Base-by-base conservation (phyloP, 2,797 vertebrate genomes). In the Okamejei kenojei region DNA sequence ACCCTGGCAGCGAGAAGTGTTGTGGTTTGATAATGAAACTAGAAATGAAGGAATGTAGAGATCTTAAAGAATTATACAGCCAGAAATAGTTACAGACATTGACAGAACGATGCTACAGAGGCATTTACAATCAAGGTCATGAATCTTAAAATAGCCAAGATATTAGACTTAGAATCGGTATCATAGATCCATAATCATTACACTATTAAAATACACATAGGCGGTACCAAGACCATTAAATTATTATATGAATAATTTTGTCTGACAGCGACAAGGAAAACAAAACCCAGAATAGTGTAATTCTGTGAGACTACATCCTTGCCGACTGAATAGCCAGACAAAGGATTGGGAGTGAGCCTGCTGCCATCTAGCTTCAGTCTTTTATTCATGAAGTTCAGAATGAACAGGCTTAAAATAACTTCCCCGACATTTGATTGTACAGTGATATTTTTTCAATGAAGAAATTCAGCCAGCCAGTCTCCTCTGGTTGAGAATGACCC, bases 291-390 rank as follows among this genome's bases (percentile, higher is more conserved):
- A 90, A 90, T 29, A 5, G 17, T 13, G 23, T 45, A 35, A 73
- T 26, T 74, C 21, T 91, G 35, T 73, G 21, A 68, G 58, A 90
- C 19, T 38, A 11, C 19, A 26, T 86, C 61, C 84, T 32, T 17
- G n/a, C 17, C 0, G 4, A 15, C 2, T 58, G 38, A n/a, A 13
- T 4, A 58, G 4, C 15, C 7, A 58, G 17, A 35, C n/a, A 21
- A 9, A 35, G n/a, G 10, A 9, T 35, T 35, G 35, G 1, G 1
- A 90, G 35, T 73, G 90, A 45, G 13, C 29, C 1, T 92, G 35
- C 90, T 92, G 90, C 90, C 90, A 73, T 71, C 90, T 92, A 74
- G 90, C 90, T 58, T 92, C 71, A 76, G 71, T 9, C 32, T 71
- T 71, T 17, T 13, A 38, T 92, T 92, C 45, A 11, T 92, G 7